Percentiles rank a stretch among this genome's conserved stretches.
Conservation (phyloP, 2,888 invertebrate genomes). For the Arrhopalites spinosus region DNA sequence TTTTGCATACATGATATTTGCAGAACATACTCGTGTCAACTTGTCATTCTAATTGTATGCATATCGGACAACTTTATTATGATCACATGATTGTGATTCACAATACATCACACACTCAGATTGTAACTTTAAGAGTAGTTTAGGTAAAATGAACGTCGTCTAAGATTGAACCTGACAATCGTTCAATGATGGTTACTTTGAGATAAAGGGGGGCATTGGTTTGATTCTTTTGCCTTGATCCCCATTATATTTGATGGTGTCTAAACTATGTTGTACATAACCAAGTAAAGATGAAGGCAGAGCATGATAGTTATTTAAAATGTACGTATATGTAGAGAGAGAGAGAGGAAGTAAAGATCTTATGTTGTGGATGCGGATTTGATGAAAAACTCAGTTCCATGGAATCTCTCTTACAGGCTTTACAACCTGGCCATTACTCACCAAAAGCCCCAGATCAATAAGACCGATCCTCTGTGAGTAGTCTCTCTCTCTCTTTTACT, state of each 20-base stretch:
- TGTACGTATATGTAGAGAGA: background rate
- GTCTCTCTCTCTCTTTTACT: conserved; percentile 18
- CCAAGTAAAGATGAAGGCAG: background rate
- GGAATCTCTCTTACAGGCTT: conserved; percentile 27
- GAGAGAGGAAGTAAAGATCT: background rate
- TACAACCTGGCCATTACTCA: conserved; percentile 38
- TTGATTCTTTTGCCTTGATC: background rate
- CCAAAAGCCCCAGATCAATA: conserved; percentile 41
- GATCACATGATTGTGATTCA: too few relatives aligned
- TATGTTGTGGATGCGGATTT: conserved; percentile 3
- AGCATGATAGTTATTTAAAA: background rate
- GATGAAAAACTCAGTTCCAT: conserved; percentile 19
- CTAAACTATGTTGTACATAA: background rate
- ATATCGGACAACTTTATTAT: too few relatives aligned
- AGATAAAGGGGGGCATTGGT: too few relatives aligned
- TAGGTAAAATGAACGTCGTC: too few relatives aligned
- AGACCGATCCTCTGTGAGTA: conserved; percentile 35
- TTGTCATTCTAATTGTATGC: too few relatives aligned
- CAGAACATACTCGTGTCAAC: too few relatives aligned
- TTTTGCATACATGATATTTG: too few relatives aligned
- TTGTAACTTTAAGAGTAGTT: too few relatives aligned
- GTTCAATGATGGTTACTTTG: too few relatives aligned
- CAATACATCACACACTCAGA: too few relatives aligned
- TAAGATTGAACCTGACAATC: too few relatives aligned
- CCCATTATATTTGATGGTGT: conserved; percentile 7